phyloP scores from a whole-genome alignment of 2,888 invertebrate genomes.

The Sthenelais limicola region DNA sequence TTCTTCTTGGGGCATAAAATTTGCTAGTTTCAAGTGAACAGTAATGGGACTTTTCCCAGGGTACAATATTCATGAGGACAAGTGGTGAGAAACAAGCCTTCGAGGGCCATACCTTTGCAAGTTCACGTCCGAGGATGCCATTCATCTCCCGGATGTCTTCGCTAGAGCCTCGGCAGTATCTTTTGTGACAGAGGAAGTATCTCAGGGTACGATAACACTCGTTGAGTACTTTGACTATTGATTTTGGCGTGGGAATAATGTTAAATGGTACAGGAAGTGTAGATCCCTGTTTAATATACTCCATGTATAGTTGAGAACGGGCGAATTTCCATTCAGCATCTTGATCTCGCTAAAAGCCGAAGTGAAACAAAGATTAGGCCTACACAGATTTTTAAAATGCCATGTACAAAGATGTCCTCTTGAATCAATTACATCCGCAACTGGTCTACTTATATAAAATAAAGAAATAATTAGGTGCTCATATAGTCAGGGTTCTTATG shows the following conservation, averaged over 20 bases:
- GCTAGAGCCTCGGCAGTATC: neutral
- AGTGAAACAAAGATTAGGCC: no score
- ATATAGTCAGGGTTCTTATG: no score
- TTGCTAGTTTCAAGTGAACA: no score
- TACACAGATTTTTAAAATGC: no score
- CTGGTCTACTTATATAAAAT: no score
- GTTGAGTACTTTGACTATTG: slow-evolving; percentile 43
- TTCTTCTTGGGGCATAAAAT: no score
- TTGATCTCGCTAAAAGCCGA: slow-evolving; percentile 60
- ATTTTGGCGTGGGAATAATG: slow-evolving; percentile 65
- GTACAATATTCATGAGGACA: no score
- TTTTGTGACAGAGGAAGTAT: neutral
- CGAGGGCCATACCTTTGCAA: slow-evolving; percentile 30
- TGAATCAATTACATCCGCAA: no score
- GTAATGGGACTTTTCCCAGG: no score
- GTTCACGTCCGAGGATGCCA: slow-evolving; percentile 32
- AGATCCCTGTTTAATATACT: slow-evolving; percentile 74
- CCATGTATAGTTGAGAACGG: slow-evolving; percentile 70
- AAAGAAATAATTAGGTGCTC: no score
- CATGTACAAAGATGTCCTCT: no score
- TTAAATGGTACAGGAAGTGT: slow-evolving; percentile 75
- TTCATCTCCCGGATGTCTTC: slow-evolving; percentile 36
- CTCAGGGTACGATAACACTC: neutral
- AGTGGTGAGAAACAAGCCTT: no score
- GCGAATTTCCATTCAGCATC: slow-evolving; percentile 72